Base-by-base conservation (phyloP, 2,797 vertebrate genomes). In the Epinephelus malabaricus region DNA sequence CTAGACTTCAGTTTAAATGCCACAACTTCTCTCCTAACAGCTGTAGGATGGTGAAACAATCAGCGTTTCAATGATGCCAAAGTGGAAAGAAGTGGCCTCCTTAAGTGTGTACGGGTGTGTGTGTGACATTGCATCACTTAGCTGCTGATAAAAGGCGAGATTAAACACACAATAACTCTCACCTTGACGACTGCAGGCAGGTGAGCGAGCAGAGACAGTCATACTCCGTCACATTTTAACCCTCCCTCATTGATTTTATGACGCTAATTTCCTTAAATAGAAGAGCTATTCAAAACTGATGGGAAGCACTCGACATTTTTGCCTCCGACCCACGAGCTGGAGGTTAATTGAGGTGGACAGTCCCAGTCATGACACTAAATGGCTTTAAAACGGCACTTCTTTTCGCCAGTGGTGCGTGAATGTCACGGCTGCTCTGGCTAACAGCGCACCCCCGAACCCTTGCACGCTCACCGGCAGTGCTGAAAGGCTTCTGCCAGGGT, bases 281-380 rank as follows among this genome's bases (percentile, higher is more conserved):
- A 53, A 7, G 45, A 50, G 76, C 50, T 60, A 73, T 83, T 80
- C 40, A 21, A 51, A 67, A 1, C 34, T 49, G 75, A 73, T 23
- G 66, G 63, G 78, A 69, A 46, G 58, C 54, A 53, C 54, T 67
- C 25, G 54, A 83, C 71, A 65, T 63, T 81, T 76, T 38, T 69
- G 62, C 78, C 6, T 19, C 60, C 17, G 71, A 79, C 69, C 79
- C 86, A 64, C 66, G 64, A 13, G 73, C 53, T 15, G 7, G 63
- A 79, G 82, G 87, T 86, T 92, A 92, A 91, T 88, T 76, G 84
- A 84, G 84, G 88, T 69, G 80, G 91, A 89, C 86, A 79, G 86
- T 63, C 76, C 67, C 54, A 83, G 86, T 84, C 88, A 64, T 81
- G 83, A 86, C 76, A 82, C 84, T 82, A 89, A 92, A 88, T 75